Conservation (phyloP, 2,888 invertebrate genomes). For the Leucophora obtusa region DNA sequence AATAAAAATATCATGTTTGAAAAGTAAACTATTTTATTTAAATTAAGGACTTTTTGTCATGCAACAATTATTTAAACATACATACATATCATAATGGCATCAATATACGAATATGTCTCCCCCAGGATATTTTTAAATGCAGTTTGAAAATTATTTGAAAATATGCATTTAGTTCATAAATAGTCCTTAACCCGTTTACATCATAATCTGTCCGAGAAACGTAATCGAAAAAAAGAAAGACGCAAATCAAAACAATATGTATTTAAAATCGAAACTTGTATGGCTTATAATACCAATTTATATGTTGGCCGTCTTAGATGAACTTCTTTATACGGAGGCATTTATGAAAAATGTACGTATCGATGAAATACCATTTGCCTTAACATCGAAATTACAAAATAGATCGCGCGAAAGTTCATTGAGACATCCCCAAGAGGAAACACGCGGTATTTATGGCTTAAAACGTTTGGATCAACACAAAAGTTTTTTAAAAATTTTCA, state of each 20-base stretch:
- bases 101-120: not conserved
- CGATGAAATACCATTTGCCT: slow-evolving; percentile 72
- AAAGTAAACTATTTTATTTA: slow-evolving; percentile 17
- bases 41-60: slow-evolving; percentile 51
- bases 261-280: slow-evolving; percentile 56
- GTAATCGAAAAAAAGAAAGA: not conserved
- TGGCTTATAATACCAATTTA: slow-evolving; percentile 69
- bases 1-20: not conserved
- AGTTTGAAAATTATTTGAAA: not conserved
- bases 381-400: slow-evolving; percentile 26
- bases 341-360: slow-evolving; percentile 70
- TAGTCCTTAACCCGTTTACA: slow-evolving; percentile 26
- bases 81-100: slow-evolving; percentile 12
- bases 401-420: slow-evolving; percentile 32
- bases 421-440: slow-evolving; percentile 4
- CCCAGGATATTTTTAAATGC: slow-evolving; percentile 11
- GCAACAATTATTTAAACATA: slow-evolving; percentile 29
- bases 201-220: not conserved
- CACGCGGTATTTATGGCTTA: slow-evolving; percentile 70
- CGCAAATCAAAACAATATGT: slow-evolving; percentile 7
- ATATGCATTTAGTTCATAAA: slow-evolving; percentile 31
- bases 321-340: slow-evolving; percentile 67
- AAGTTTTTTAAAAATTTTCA: slow-evolving; percentile 75
- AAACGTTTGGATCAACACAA: slow-evolving; percentile 73
- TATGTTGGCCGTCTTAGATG: slow-evolving; percentile 63